These are phyloP conservation scores for Crotophaga sulcirostris DNA, from an alignment of 2,113 vertebrate genomes.

Conservation along the genomic window DNA sequence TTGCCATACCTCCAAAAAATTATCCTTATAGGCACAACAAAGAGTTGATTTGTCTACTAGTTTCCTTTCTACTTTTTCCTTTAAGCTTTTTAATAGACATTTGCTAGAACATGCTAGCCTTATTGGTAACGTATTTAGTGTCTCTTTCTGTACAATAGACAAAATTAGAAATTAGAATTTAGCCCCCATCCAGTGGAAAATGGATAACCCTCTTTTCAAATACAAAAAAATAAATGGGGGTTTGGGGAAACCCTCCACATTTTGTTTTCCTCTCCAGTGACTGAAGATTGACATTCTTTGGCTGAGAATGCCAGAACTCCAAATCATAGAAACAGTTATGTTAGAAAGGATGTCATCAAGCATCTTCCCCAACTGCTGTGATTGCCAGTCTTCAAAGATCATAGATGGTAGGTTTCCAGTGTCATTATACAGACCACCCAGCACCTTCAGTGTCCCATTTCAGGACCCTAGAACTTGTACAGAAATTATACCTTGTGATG, in stretches of 20 bases:
- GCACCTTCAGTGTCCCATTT: background rate
- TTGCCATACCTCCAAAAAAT: background rate
- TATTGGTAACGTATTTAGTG: background rate
- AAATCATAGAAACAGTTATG: background rate
- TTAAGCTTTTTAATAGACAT: background rate
- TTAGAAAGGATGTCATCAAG: background rate
- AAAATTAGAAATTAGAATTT: background rate
- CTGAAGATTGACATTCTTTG: background rate
- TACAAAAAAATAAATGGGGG: background rate
- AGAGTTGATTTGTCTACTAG: background rate
- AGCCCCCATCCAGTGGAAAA: background rate
- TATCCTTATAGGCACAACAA: background rate
- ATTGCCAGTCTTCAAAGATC: background rate
- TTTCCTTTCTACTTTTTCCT: background rate
- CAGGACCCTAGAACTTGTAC: background rate
- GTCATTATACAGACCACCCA: background rate
- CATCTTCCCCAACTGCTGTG: background rate
- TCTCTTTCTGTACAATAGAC: background rate
- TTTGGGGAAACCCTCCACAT: background rate
- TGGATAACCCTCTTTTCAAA: accelerated
- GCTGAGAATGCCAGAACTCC: background rate
- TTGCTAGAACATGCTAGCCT: background rate
- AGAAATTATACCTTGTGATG: background rate
- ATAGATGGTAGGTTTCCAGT: background rate
- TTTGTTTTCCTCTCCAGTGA: background rate